Base-by-base conservation (phyloP, 2,113 vertebrate species). In the Tauraco erythrolophus region DNA sequence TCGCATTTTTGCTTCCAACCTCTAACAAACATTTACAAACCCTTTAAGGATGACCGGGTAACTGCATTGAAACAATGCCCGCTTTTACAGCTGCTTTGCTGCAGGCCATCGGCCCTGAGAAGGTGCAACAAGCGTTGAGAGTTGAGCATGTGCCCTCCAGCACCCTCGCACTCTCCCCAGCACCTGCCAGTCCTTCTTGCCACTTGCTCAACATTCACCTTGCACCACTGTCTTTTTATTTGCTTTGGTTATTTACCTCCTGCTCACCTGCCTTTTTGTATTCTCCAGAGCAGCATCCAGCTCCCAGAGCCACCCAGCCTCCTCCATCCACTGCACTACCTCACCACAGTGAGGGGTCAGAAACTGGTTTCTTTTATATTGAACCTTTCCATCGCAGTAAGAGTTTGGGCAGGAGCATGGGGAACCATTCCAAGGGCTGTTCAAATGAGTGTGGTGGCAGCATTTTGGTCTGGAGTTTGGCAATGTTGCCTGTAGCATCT, bases 1-100 rank as follows among this genome's bases (percentile, higher is more conserved):
- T 76, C 78, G 61, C 66, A 33, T 85, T 93, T 89, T 93, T 76
- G 77, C 70, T 74, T 92, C 70, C 57, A 95, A 5, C 54, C 84
- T 92, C 78, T 54, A 88, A 79, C 74, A 88, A 92, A 93, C 58
- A 27, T 19, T 82, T 81, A 88, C 88, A 89, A 96, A 92, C 72
- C 75, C 69, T 95, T 95, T 94, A 95, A 96, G 93, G 84, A 83
- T 85, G 92, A 74, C 84, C 50, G 77, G 51, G 51, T 81, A 79
- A 88, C 74, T 50, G 58, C 82, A 92, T 83, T 90, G 84, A 92
- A 92, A 95, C 54, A 85, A 88, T 79, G 41, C 70, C 5, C 0
- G 14, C 53, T 96, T 84, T 96, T 95, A 79, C 0, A 4, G 77
- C 77, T 80, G 74, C 84, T 95, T 94, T 83, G 93, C 96, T 97